Evolutionary conservation across 2,888 invertebrate genomes (phyloP).

Genomic region (Drosophila pseudotalamancana): DNA sequence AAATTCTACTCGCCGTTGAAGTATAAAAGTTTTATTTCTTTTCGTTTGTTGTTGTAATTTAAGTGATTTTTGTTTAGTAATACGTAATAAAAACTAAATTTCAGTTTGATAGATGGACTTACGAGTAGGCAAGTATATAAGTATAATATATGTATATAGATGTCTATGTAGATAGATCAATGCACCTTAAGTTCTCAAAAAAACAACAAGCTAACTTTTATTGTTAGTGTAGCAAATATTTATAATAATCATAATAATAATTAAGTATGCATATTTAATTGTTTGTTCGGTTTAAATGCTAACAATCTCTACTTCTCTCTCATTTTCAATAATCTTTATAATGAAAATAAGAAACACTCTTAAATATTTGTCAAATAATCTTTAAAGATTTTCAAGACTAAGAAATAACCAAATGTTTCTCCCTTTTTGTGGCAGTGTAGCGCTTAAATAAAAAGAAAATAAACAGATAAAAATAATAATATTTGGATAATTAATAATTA

Average conservation of each 20-base stretch:
- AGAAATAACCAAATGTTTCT: conserved; percentile 32
- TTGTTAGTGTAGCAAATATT: conserved; percentile 32
- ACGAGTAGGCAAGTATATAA: conserved; percentile 30
- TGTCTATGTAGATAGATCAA: conserved; percentile 57
- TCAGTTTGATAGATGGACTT: conserved; percentile 47
- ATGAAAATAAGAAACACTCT: conserved; percentile 4
- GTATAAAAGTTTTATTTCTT: conserved; percentile 57
- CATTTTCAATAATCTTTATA: conserved; percentile 38
- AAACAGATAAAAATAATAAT: background rate
- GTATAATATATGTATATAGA: conserved; percentile 22
- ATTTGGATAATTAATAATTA: background rate
- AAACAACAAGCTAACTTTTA: conserved; percentile 44
- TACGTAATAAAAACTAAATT: conserved; percentile 51
- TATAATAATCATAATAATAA: conserved; percentile 34
- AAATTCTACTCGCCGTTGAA: conserved; percentile 49
- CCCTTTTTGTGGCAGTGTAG: conserved; percentile 68
- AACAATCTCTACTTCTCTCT: conserved; percentile 79
- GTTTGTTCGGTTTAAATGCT: conserved; percentile 65
- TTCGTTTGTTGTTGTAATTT: conserved; percentile 21
- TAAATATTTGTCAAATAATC: conserved; percentile 4
- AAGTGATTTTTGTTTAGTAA: conserved; percentile 18
- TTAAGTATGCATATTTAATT: conserved; percentile 36
- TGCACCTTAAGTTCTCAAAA: conserved; percentile 59
- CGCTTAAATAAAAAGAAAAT: conserved; percentile 36
- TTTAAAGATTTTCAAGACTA: too few relatives aligned